These are phyloP conservation scores for Pardosa pseudoannulata DNA, from an alignment of 2,888 invertebrate genomes.

Conservation along the genomic window DNA sequence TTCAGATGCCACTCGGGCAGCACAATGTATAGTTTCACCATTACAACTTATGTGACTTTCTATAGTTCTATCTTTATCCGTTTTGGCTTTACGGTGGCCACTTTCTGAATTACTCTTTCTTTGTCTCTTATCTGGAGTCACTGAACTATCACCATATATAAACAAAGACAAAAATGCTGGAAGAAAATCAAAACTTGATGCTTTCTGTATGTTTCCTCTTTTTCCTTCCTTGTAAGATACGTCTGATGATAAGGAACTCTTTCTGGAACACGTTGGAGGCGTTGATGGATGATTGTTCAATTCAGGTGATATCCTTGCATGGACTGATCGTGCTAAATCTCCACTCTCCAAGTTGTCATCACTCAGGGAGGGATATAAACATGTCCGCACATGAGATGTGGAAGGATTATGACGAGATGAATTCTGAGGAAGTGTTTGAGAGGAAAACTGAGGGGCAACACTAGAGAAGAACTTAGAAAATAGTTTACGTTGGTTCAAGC, in stretches of 20 bases:
- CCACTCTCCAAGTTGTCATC: conserved; percentile 65
- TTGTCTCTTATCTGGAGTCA: conserved; percentile 25
- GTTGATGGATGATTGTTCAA: conserved; percentile 53
- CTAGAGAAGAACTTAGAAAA: conserved; percentile 68
- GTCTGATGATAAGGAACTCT: conserved; percentile 44
- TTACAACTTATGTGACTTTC: conserved; percentile 42
- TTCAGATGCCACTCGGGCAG: conserved; percentile 33
- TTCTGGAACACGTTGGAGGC: conserved; percentile 51
- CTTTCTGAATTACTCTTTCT: conserved; percentile 36
- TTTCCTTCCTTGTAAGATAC: conserved; percentile 46
- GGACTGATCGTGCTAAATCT: conserved; percentile 28
- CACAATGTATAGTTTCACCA: conserved; percentile 24
- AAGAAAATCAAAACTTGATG: conserved; percentile 71
- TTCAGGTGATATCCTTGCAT: conserved; percentile 41
- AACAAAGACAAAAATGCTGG: conserved; percentile 70
- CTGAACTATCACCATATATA: conserved; percentile 49
- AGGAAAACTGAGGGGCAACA: conserved; percentile 65
- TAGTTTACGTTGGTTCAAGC: conserved; percentile 64
- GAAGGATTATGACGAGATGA: conserved; percentile 50
- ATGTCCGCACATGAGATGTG: conserved; percentile 37
- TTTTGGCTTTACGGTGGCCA: conserved; percentile 29
- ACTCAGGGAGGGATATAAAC: conserved; percentile 58
- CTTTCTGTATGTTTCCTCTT: conserved; percentile 64
- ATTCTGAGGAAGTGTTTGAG: conserved; percentile 62
- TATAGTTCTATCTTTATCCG: conserved; percentile 18